Evolutionary conservation across 2,888 invertebrate genomes (phyloP).

Genomic region (Pogonocherus hispidulus): DNA sequence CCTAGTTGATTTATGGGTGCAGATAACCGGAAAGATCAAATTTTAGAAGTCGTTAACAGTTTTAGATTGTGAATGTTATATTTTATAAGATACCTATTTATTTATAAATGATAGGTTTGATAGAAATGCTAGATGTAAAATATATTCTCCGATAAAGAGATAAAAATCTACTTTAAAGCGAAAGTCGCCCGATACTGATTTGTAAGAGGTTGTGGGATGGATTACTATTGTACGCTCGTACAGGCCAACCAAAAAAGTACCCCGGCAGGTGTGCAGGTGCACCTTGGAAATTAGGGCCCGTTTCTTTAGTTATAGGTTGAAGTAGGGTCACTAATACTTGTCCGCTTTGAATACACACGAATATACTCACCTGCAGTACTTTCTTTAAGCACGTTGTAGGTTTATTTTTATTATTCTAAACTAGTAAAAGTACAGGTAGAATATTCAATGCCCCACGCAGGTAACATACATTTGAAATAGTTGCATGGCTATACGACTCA

Average conservation of each 20-base stretch:
- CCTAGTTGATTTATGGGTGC: too few relatives aligned
- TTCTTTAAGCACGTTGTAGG: background rate
- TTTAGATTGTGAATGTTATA: too few relatives aligned
- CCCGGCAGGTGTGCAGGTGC: slow-evolving; percentile 19
- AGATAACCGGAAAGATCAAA: too few relatives aligned
- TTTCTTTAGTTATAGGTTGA: slow-evolving; percentile 3
- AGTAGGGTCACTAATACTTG: slow-evolving; percentile 7
- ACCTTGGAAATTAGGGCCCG: background rate
- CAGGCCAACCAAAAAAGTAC: slow-evolving; percentile 16
- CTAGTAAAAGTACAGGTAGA: background rate
- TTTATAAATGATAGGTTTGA: too few relatives aligned
- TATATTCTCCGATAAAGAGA: too few relatives aligned
- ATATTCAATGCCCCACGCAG: background rate
- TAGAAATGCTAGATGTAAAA: too few relatives aligned
- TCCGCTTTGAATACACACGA: background rate
- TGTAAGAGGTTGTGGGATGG: background rate
- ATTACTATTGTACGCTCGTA: background rate
- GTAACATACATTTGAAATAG: background rate
- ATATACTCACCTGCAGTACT: background rate
- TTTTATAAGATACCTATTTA: too few relatives aligned
- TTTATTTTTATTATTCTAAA: background rate
- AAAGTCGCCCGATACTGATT: background rate
- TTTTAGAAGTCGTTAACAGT: too few relatives aligned
- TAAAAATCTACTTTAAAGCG: too few relatives aligned
- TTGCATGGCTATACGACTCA: too few relatives aligned